These are phyloP conservation scores for Dorcus parallelipipedus DNA, from an alignment of 2,888 invertebrate species.

Conservation along the genomic window DNA sequence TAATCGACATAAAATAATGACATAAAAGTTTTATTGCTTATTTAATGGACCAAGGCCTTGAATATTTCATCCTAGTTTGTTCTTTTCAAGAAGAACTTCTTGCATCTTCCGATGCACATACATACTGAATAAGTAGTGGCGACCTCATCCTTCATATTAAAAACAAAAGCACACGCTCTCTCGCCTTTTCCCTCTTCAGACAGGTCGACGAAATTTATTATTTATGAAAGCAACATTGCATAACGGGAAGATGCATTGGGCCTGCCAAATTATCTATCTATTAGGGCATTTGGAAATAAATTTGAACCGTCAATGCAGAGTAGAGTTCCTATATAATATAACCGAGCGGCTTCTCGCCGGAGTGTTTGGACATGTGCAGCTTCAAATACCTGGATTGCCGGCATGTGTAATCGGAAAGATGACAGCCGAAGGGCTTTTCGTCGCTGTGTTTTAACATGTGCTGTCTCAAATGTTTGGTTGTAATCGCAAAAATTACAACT, in stretches of 20 bases:
- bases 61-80: not conserved
- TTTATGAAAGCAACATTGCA: not conserved
- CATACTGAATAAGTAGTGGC: not conserved
- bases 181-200: not conserved
- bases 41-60: constrained; percentile 9
- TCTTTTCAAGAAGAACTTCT: no score
- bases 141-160: not conserved
- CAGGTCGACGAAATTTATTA: not conserved
- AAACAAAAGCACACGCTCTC: not conserved
- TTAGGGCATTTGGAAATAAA: not conserved
- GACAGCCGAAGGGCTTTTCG: no score
- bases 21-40: constrained; percentile 5
- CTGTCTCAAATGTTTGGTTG: no score
- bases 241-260: not conserved
- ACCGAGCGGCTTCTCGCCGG: no score
- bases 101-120: no score
- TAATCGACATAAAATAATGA: constrained; percentile 18
- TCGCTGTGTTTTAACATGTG: no score
- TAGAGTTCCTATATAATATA: no score
- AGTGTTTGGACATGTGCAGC: no score
- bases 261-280: not conserved
- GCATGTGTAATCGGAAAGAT: no score
- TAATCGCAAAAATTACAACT: no score
- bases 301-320: not conserved
- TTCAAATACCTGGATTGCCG: no score